A percentile compares a stretch with the other conserved stretches of the same genome.
These are phyloP conservation scores for Leucania comma DNA, from an alignment of 2,888 invertebrate genomes.

Conservation along the genomic window DNA sequence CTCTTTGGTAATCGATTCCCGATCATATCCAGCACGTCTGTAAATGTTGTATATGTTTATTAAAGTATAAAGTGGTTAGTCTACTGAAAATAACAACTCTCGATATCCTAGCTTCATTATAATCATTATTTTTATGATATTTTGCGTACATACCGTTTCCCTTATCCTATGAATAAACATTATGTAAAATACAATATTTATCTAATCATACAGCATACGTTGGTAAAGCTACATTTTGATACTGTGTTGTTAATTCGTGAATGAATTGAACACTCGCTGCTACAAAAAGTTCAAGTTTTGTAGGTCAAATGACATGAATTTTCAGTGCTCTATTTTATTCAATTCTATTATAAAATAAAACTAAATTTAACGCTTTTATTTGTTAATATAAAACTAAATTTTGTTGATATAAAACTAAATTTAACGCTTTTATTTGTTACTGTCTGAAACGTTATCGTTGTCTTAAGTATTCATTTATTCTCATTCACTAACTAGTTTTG, in stretches of 20 bases:
- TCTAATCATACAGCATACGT: background rate
- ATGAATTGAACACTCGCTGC: background rate
- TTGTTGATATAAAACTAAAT: no score
- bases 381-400: no score
- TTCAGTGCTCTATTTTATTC: slow-evolving; percentile 19
- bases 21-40: background rate
- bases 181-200: slow-evolving; percentile 5
- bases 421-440: no score
- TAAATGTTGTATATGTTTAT: background rate
- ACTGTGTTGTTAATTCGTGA: background rate
- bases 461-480: background rate
- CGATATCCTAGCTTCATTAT: background rate
- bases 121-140: background rate
- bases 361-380: slow-evolving; percentile 5
- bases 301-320: slow-evolving; percentile 34
- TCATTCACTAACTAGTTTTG: background rate
- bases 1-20: no score
- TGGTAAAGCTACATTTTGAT: background rate
- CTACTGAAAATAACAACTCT: background rate
- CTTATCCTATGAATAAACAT: background rate
- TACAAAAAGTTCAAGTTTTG: slow-evolving; percentile 32
- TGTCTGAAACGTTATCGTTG: background rate
- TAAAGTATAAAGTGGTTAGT: background rate
- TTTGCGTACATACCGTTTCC: slow-evolving; percentile 3
- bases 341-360: slow-evolving; percentile 7